Percentiles rank a stretch among this genome's conserved stretches.
phyloP scores from a whole-genome alignment of 2,113 vertebrate genomes.

The Spilogale gracilis region DNA sequence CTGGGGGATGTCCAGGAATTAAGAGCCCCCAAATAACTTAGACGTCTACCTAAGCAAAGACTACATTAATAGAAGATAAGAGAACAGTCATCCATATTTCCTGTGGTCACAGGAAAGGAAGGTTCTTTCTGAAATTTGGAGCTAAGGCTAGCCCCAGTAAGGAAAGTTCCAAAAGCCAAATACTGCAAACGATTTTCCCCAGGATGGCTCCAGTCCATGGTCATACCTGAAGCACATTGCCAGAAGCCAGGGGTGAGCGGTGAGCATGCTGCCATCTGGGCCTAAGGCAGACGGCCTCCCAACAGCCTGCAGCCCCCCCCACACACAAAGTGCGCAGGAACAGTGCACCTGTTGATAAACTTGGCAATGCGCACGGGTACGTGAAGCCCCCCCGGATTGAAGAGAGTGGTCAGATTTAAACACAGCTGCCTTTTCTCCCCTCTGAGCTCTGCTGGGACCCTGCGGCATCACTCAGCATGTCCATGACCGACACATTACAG shows the following conservation, averaged over 20 bases:
- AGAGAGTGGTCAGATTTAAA: not conserved
- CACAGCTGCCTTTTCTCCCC: not conserved
- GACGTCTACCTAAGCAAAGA: not conserved
- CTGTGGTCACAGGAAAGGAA: not conserved
- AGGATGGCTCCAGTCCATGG: not conserved
- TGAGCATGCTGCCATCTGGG: too few relatives aligned
- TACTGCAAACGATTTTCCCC: not conserved
- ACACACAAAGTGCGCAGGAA: rapidly evolving
- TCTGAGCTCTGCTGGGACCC: not conserved
- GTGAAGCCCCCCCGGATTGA: not conserved
- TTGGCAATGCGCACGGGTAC: not conserved
- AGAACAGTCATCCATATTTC: not conserved
- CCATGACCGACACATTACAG: not conserved
- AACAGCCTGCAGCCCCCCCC: too few relatives aligned
- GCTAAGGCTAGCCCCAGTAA: not conserved
- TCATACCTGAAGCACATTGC: not conserved
- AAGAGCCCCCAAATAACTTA: not conserved
- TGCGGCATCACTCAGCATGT: not conserved
- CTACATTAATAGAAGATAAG: not conserved
- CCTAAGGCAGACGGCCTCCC: not conserved
- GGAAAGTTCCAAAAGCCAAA: not conserved
- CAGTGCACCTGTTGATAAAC: not conserved
- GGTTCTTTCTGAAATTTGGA: not conserved
- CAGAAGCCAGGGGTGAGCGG: not conserved
- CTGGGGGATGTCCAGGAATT: not conserved